Percentiles rank a stretch among this genome's conserved stretches.
phyloP scores from a whole-genome alignment of 2,113 vertebrate species.

The Passer domesticus region DNA sequence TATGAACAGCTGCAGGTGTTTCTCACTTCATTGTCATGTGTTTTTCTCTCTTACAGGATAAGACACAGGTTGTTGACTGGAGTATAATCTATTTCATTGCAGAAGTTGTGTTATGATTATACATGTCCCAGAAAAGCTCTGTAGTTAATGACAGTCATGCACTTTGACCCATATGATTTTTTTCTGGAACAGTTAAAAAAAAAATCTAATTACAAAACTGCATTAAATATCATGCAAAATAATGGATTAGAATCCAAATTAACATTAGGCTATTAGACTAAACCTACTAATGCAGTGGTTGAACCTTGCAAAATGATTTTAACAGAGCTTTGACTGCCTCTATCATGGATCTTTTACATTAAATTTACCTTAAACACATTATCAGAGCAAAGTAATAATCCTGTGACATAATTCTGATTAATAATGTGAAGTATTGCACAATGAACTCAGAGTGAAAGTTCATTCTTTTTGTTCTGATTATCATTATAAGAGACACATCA shows the following conservation, averaged over 20 bases:
- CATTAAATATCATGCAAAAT: conserved; percentile 30
- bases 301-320: conserved; percentile 49
- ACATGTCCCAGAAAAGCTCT: conserved; percentile 1
- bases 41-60: background rate
- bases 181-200: background rate
- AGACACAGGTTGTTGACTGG: conserved; percentile 10
- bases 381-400: conserved; percentile 58
- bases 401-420: conserved; percentile 49
- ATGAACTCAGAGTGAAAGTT: conserved; percentile 14
- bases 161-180: background rate
- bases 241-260: conserved; percentile 34
- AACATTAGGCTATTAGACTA: conserved; percentile 41
- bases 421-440: conserved; percentile 27
- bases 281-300: conserved; percentile 30
- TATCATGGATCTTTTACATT: conserved; percentile 55
- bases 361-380: conserved; percentile 66
- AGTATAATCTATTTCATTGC: background rate
- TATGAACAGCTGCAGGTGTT: conserved; percentile 50
- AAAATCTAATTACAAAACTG: conserved; percentile 39
- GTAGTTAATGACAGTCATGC: conserved; percentile 21
- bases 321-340: conserved; percentile 53
- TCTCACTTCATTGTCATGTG: conserved; percentile 5
- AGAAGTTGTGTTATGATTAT: background rate
- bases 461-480: conserved; percentile 1
- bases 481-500: background rate